These are phyloP conservation scores for Phoeniculus purpureus DNA, from an alignment of 2,797 vertebrate species.

Conservation along the genomic window DNA sequence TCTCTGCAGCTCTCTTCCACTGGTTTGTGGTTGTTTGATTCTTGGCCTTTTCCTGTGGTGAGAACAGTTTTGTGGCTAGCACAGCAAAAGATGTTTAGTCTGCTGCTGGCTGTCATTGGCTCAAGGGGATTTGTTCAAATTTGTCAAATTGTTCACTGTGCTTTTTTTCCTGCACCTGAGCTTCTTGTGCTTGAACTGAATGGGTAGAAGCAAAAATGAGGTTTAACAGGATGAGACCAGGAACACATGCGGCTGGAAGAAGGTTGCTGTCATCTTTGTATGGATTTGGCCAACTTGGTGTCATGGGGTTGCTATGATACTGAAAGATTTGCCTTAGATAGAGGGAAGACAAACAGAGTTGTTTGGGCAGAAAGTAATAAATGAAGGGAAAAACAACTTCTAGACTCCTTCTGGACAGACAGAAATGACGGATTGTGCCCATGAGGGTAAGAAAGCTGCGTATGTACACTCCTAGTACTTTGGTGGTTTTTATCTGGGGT, in stretches of 20 bases:
- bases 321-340: neutral
- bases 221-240: neutral
- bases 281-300: neutral
- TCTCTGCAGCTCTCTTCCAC: slow-evolving; percentile 1
- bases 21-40: neutral
- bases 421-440: neutral
- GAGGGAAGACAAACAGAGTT: neutral
- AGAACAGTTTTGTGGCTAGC: slow-evolving; percentile 1
- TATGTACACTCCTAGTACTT: neutral
- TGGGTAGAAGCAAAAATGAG: neutral
- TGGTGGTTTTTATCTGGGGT: neutral
- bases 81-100: slow-evolving; percentile 16
- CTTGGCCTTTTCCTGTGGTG: neutral
- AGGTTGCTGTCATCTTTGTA: neutral
- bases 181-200: neutral
- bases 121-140: neutral
- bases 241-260: neutral
- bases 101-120: neutral
- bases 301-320: neutral
- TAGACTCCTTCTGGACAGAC: neutral
- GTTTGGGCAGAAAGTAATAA: neutral
- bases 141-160: neutral
- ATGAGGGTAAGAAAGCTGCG: neutral
- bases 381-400: neutral
- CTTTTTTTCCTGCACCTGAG: neutral